Conservation (phyloP, 64 coral and sea anemone species). For the Porites australiensis region DNA sequence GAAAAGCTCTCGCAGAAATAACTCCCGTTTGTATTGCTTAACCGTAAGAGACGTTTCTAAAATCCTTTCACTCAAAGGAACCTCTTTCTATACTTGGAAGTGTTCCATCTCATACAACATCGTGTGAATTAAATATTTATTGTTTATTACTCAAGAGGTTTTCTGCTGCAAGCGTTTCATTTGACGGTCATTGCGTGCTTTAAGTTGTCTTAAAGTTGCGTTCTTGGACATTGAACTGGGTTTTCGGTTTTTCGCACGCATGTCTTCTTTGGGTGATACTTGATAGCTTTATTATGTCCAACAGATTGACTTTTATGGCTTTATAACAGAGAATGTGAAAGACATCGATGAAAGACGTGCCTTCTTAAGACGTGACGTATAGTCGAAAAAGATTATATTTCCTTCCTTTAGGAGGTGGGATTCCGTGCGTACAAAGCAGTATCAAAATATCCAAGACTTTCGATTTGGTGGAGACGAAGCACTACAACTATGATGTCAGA, state of each 20-base stretch:
- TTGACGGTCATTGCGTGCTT: background rate
- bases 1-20: too few relatives aligned
- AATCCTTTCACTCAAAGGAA: background rate
- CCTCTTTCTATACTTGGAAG: background rate
- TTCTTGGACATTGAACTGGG: background rate
- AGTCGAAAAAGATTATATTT: background rate
- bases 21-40: too few relatives aligned
- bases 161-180: background rate
- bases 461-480: background rate
- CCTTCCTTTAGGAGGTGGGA: slow-evolving; percentile 28
- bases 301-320: slow-evolving; percentile 24
- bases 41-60: too few relatives aligned
- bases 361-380: background rate
- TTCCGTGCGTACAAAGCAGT: slow-evolving; percentile 38
- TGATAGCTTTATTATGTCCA: background rate
- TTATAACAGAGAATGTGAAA: background rate
- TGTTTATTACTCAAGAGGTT: slow-evolving; percentile 23
- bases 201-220: background rate
- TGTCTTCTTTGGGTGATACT: background rate
- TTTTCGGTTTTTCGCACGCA: background rate
- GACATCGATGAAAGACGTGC: slow-evolving; percentile 15
- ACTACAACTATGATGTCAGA: background rate
- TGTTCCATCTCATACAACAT: slow-evolving; percentile 12
- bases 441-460: background rate
- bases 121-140: slow-evolving; percentile 44